Percentiles rank a stretch among this genome's conserved stretches.
phyloP scores from a whole-genome alignment of 1,140 invertebrate genomes.

The Acyrthosiphon pisum region DNA sequence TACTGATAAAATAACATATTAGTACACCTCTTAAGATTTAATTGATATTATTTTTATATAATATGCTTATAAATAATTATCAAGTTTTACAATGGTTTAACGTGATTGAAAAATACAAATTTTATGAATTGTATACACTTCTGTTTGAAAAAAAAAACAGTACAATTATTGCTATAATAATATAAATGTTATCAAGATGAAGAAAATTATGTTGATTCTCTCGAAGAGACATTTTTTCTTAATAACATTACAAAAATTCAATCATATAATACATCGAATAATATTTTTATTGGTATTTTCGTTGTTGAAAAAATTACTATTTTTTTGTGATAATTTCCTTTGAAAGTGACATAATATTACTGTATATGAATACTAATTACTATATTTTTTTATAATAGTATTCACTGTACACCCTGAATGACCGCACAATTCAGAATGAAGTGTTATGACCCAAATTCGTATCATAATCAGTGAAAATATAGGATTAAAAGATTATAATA shows the following conservation, averaged over 20 bases:
- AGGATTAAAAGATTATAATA: background rate
- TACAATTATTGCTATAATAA: no score
- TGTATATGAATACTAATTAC: no score
- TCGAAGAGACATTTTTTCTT: background rate
- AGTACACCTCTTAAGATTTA: background rate
- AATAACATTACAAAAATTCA: background rate
- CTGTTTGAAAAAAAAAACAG: background rate
- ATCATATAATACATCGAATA: background rate
- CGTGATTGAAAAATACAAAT: background rate
- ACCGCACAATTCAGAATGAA: background rate
- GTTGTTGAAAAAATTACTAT: no score
- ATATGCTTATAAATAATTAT: background rate
- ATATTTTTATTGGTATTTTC: background rate
- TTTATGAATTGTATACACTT: background rate
- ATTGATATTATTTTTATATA: background rate
- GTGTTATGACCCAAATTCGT: background rate
- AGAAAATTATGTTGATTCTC: background rate
- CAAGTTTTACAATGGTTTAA: background rate
- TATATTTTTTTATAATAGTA: no score
- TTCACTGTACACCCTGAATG: no score
- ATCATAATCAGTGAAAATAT: background rate
- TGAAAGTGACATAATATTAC: no score
- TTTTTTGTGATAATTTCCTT: no score
- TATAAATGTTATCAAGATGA: background rate
- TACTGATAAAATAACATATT: constrained; percentile 3